Percentiles rank a stretch among this genome's conserved stretches.
Evolutionary conservation across 2,797 vertebrate genomes (phyloP).

Genomic region (Mus spretus): DNA sequence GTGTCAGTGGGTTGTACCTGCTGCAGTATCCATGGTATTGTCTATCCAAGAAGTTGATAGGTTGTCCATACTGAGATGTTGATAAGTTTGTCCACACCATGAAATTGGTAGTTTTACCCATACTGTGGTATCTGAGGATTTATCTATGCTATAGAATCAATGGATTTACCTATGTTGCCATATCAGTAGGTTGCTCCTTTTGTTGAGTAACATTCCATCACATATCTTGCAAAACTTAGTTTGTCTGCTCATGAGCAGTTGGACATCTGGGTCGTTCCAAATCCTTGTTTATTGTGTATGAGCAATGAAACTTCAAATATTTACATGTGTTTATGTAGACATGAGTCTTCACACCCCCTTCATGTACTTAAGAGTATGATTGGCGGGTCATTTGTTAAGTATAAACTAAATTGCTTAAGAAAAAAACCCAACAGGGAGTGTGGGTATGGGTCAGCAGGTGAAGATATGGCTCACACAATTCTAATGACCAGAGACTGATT

Average conservation of each 20-base stretch:
- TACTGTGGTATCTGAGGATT: neutral
- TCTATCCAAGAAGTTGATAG: neutral
- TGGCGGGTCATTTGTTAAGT: neutral
- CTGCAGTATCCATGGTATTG: neutral
- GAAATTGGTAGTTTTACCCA: neutral
- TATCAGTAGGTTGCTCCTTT: slow-evolving; percentile 9
- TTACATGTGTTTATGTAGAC: neutral
- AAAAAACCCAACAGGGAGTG: neutral
- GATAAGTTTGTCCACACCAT: neutral
- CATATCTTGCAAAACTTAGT: neutral
- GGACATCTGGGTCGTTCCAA: neutral
- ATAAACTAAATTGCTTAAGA: neutral
- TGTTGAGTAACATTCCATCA: neutral
- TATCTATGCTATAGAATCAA: neutral
- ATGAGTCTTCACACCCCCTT: neutral
- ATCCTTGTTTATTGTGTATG: neutral
- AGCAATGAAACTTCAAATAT: slow-evolving; percentile 23
- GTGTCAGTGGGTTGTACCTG: neutral
- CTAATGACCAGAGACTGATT: neutral
- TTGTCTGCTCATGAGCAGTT: neutral
- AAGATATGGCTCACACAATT: neutral
- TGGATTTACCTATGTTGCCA: neutral
- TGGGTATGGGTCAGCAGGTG: neutral
- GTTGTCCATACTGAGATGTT: neutral
- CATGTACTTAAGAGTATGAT: neutral